phyloP scores from a whole-genome alignment of 2,888 invertebrate genomes.

The Ditula angustiorana region DNA sequence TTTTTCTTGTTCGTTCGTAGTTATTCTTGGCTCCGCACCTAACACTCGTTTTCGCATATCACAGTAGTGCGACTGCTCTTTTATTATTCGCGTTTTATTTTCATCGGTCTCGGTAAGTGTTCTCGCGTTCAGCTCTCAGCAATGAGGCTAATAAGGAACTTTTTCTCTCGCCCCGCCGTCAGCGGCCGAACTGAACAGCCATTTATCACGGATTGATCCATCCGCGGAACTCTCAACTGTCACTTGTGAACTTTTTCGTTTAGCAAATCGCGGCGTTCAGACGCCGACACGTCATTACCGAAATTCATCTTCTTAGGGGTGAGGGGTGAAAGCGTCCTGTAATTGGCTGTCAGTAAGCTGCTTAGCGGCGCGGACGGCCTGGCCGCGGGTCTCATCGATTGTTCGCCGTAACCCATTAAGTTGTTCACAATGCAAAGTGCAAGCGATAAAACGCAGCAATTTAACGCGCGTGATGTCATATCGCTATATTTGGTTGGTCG shows the following conservation, averaged over 20 bases:
- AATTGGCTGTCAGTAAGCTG: slow-evolving; percentile 64
- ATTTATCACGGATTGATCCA: slow-evolving; percentile 76
- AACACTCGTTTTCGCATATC: slow-evolving; percentile 30
- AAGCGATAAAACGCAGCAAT: no score
- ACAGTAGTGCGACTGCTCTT: slow-evolving; percentile 35
- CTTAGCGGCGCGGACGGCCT: slow-evolving; percentile 51
- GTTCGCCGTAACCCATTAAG: slow-evolving; percentile 35
- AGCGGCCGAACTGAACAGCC: slow-evolving; percentile 57
- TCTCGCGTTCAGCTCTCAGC: slow-evolving; percentile 14
- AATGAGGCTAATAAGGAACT: slow-evolving; percentile 39
- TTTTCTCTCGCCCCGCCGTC: slow-evolving; percentile 28
- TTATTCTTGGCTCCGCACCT: slow-evolving; percentile 14
- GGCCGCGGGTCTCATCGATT: slow-evolving; percentile 33
- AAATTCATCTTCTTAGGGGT: slow-evolving; percentile 52
- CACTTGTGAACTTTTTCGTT: slow-evolving; percentile 71
- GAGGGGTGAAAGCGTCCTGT: slow-evolving; percentile 48
- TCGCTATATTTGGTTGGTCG: no score
- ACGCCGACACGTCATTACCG: slow-evolving; percentile 55
- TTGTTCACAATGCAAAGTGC: no score
- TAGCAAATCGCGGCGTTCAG: slow-evolving; percentile 57
- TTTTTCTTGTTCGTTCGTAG: slow-evolving; percentile 27
- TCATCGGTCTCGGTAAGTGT: slow-evolving; percentile 20
- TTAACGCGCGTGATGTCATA: no score
- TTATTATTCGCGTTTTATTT: slow-evolving; percentile 34
- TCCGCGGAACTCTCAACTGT: slow-evolving; percentile 63